Percentiles rank a stretch among this genome's conserved stretches.
phyloP scores from a whole-genome alignment of 2,797 vertebrate genomes.

The Syngnathus rostellatus region DNA sequence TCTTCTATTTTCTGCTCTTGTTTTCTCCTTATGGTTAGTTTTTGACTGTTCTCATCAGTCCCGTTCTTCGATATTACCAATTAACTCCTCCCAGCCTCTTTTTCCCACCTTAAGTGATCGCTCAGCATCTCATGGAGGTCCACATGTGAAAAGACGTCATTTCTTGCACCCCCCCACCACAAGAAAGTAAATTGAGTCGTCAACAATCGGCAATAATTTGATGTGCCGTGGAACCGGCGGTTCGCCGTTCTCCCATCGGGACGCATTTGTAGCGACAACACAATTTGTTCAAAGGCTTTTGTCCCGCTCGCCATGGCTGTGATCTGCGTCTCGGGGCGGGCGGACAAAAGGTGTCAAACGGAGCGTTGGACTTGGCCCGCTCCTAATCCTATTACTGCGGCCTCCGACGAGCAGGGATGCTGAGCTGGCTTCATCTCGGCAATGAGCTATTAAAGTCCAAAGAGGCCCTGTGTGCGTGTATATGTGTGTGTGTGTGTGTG shows the following conservation, averaged over 20 bases:
- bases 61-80: too few relatives aligned
- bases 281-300: conserved; percentile 59
- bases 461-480: conserved; percentile 45
- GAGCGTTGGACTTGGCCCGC: conserved; percentile 54
- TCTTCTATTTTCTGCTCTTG: too few relatives aligned
- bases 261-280: conserved; percentile 62
- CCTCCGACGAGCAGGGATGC: conserved; percentile 41
- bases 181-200: conserved; percentile 50
- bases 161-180: not conserved
- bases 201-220: conserved; percentile 29
- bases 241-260: conserved; percentile 50
- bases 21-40: too few relatives aligned
- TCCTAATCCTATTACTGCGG: conserved; percentile 69
- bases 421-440: conserved; percentile 35
- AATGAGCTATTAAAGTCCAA: conserved; percentile 26
- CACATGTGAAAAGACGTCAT: not conserved
- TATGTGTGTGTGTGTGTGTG: conserved; percentile 51
- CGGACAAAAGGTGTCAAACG: conserved; percentile 68
- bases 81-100: too few relatives aligned
- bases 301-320: conserved; percentile 52
- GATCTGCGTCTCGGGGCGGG: conserved; percentile 51
- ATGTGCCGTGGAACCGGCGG: conserved; percentile 27
- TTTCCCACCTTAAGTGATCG: too few relatives aligned
- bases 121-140: not conserved
- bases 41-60: too few relatives aligned